Evolutionary conservation across 2,113 vertebrate species (phyloP), one percentile per base, ranked within the genome.

Genomic region (Microtus ochrogaster): DNA sequence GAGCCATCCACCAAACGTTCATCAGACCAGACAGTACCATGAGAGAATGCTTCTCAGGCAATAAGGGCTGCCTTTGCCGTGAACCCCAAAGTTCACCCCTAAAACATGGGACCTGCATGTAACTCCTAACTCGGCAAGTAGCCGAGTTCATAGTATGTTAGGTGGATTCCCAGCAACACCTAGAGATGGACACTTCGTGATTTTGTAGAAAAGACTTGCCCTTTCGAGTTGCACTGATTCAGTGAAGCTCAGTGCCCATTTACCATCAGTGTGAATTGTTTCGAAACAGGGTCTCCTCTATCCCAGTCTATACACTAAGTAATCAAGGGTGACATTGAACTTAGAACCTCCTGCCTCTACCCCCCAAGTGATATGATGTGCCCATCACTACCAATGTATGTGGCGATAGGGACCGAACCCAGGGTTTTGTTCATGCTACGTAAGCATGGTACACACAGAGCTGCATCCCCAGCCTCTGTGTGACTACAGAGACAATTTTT

Each of bases 191-290:
- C 33, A 12, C n/a, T 72, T 55, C 85, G 47, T 90, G 36, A 61
- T 72, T 94, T 89, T 95, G 24, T 83, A 94, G 26, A 86, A 92
- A 94, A 73, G 47, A 24, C 30, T 72, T 86, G 47, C 30, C 72
- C 76, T 36, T 36, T 81, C 36, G 47, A 93, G 52, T 72, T 26
- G 13, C 63, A 49, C 13, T 39, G 36, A 49, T 14, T 68, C 5
- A 30, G 66, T 66, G 41, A 30, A 76, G 44, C 24, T 93, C 7
- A 21, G 9, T 92, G 86, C 41, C 41, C 7, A 3, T 89, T 94
- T 81, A 68, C 22, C 47, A 85, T 36, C 65, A 41, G 3, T 73
- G 21, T 82, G 58, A 89, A 72, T 44, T 94, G 33, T 49, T 86
- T 68, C 21, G 5, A 85, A 61, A 47, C 47, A 44, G 22, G 28